Evolutionary conservation across 2,113 vertebrate species (phyloP).

Genomic region (Psammodynastes pulverulentus): DNA sequence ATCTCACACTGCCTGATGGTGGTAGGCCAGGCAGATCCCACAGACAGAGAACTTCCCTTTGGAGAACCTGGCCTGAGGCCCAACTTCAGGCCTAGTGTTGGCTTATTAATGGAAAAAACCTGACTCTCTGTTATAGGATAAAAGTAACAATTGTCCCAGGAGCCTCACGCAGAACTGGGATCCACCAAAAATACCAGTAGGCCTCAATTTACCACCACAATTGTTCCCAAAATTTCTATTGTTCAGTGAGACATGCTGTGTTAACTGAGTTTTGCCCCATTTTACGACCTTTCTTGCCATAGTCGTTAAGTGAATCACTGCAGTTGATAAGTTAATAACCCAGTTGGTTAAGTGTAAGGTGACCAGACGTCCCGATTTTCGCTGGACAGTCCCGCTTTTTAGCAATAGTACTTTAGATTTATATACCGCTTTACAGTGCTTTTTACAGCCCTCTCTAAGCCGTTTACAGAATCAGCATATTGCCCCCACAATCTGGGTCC

Average conservation of each 20-base stretch:
- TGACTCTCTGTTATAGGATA: not conserved
- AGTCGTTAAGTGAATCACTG: not conserved
- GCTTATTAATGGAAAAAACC: not conserved
- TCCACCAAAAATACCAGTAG: not conserved
- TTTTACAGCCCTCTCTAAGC: too few relatives aligned
- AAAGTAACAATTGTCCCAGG: not conserved
- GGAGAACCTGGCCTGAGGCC: not conserved
- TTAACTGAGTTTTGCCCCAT: not conserved
- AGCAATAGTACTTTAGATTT: too few relatives aligned
- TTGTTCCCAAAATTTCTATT: not conserved
- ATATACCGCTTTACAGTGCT: too few relatives aligned
- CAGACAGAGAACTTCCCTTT: not conserved
- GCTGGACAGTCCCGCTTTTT: too few relatives aligned
- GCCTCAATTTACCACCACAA: not conserved
- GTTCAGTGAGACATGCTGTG: not conserved
- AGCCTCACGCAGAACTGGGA: not conserved
- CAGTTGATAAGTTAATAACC: not conserved
- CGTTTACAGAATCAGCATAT: too few relatives aligned
- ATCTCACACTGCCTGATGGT: not conserved
- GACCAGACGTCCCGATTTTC: too few relatives aligned
- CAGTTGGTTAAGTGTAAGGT: too few relatives aligned
- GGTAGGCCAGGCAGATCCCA: not conserved
- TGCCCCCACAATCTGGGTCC: too few relatives aligned
- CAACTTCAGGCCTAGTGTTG: not conserved
- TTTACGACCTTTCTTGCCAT: not conserved